phyloP scores from a whole-genome alignment of 2,113 vertebrate genomes.

The Cricetomys ansorgei region DNA sequence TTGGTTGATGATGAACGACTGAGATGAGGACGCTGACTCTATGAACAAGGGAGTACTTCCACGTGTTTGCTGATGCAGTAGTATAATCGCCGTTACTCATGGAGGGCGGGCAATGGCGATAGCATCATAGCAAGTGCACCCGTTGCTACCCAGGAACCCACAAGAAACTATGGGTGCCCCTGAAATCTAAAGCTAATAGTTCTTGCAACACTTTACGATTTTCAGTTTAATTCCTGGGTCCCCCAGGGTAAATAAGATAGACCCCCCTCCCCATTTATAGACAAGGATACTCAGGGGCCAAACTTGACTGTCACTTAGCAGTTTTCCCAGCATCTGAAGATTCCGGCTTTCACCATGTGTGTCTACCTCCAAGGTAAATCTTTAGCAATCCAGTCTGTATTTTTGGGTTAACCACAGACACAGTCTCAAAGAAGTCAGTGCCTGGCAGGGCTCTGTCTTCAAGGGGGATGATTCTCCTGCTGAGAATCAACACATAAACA shows the following conservation, averaged over 20 bases:
- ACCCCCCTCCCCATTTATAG: too few relatives aligned
- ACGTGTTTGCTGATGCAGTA: not conserved
- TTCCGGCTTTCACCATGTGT: not conserved
- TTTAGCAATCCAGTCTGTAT: not conserved
- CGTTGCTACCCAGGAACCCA: too few relatives aligned
- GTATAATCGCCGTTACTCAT: not conserved
- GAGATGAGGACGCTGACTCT: not conserved
- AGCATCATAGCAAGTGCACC: not conserved
- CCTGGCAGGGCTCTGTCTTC: not conserved
- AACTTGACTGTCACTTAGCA: not conserved
- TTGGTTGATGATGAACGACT: too few relatives aligned
- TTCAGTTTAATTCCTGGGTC: not conserved
- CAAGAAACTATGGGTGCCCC: not conserved
- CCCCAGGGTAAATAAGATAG: not conserved
- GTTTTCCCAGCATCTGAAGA: accelerated
- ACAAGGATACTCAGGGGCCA: accelerated
- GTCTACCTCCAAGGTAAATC: not conserved
- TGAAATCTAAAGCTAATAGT: not conserved
- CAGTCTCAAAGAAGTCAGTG: not conserved
- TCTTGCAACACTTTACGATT: not conserved
- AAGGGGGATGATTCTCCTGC: not conserved
- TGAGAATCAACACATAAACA: not conserved
- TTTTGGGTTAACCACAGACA: not conserved
- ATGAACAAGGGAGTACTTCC: not conserved
- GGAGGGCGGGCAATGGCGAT: accelerated